Evolutionary conservation across 2,888 invertebrate genomes (phyloP), one percentile per base, ranked within the genome.

Genomic region (Nomada ruficornis): DNA sequence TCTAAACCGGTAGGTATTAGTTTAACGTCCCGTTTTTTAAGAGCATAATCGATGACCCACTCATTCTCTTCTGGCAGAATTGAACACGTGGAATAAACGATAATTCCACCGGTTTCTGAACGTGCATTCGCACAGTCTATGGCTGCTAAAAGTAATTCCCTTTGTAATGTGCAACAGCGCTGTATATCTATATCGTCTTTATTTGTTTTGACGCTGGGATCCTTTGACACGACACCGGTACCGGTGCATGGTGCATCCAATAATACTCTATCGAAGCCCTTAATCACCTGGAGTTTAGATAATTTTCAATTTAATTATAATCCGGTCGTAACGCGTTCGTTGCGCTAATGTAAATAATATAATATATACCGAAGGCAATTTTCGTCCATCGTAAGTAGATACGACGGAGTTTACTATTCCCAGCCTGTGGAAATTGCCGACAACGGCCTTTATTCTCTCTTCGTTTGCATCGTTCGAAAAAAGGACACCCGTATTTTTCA

Each of bases 11-110:
- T 98, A 0, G 98, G 96, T 1, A 99, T 98, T 55, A 99, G 94
- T 94, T 99, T 98, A 0, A 99, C 99, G 93, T 98, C 97, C 71
- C 99, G 95, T 92, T 98, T 98, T 92, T 97, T 98, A 59, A 99
- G 94, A 1, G 98, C 99, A 94, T 98, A 99, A 94, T 99, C 98
- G 50, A 99, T 96, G 0, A 99, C 98, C 95, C 97, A 97, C 94
- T 99, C 99, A 94, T 99, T 99, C 94, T 99, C 99, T 94, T 99
- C 99, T 0, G 99, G 98, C 90, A 99, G 94, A 86, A 99, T 96
- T 0, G 99, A 99, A 94, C 99, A 99, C 0, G 99, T 99, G 0
- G 99, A 99, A 94, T 99, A 99, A 0, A 99, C 99, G 82, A 99
- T 95, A 92, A 98, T 98, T 15, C 99, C 99, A 50, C 99, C 99